Evolutionary conservation across 2,113 vertebrate species (phyloP), one percentile per base, ranked within the genome.

Genomic region (Pitta sordida): DNA sequence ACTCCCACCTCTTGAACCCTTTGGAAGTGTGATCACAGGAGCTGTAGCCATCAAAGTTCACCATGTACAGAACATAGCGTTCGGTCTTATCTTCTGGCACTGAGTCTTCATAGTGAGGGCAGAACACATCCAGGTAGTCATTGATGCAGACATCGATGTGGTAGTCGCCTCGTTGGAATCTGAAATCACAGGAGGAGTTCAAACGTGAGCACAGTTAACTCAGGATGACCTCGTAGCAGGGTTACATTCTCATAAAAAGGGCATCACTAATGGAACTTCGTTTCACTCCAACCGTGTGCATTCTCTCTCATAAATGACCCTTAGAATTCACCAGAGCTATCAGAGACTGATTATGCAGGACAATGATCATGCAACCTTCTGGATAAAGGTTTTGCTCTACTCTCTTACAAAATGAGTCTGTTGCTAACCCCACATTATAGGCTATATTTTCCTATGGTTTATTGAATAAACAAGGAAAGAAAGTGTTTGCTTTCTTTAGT

Each of bases 1-100:
- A 99, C 96, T 99, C 99, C 99, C 99, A 99, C 93, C 99, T 98
- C 95, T 99, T 99, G 97, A 99, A 99, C 39, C 99, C 99, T 97
- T 99, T 99, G 96, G 99, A 98, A 39, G 99, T 99, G 89, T 99
- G 99, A 98, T 99, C 99, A 6, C 99, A 99, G 55, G 99, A 98
- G 96, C 98, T 99, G 98, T 99, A 99, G 96, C 99, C 99, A 78
- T 99, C 99, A 87, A 99, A 99, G 98, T 99, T 99, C 91, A 99
- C 99, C 99, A 99, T 99, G 98, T 99, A 99, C 85, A 99, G 99
- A 95, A 99, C 97, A 11, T 99, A 99, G 69, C 99, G 99, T 95
- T 99, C 99, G 1, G 99, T 98, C 95, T 98, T 98, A 84, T 99
- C 99, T 97, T 99, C 99, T 1, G 99, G 99, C 83, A 99, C 99